Conservation (phyloP, 2,113 vertebrate species). For the Campylomormyrus numenius region DNA sequence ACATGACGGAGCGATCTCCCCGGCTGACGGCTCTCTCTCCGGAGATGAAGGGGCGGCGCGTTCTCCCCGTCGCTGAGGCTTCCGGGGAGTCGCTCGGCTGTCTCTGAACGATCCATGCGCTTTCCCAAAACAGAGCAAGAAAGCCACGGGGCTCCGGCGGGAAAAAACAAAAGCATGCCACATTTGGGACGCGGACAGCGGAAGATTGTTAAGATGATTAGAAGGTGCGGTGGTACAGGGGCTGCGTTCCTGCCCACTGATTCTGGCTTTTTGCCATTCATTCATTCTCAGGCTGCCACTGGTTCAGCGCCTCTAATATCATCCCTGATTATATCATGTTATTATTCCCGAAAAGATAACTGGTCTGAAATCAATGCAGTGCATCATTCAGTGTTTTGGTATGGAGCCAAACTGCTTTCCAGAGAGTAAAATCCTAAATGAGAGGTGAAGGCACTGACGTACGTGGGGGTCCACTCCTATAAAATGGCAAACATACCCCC, state of each 20-base stretch:
- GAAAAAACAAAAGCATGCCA: background rate
- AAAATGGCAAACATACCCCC: background rate
- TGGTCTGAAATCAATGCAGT: background rate
- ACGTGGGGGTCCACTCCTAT: background rate
- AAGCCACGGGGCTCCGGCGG: background rate
- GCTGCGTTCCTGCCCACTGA: background rate
- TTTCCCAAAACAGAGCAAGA: background rate
- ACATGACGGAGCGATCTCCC: background rate
- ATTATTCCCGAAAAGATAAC: background rate
- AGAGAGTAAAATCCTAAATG: background rate
- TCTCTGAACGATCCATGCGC: background rate
- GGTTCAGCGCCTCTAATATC: background rate
- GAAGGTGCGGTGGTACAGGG: background rate
- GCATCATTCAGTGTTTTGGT: background rate
- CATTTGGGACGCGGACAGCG: background rate
- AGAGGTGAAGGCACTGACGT: background rate
- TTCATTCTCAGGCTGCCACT: background rate
- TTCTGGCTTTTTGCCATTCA: background rate
- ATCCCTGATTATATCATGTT: background rate
- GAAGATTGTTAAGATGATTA: background rate
- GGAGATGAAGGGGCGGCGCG: background rate
- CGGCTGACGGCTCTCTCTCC: background rate
- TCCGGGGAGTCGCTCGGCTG: background rate
- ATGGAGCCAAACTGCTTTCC: background rate
- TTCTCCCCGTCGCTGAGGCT: background rate